Conservation (phyloP, 2,888 invertebrate genomes). For the Yponomeuta sedellus region DNA sequence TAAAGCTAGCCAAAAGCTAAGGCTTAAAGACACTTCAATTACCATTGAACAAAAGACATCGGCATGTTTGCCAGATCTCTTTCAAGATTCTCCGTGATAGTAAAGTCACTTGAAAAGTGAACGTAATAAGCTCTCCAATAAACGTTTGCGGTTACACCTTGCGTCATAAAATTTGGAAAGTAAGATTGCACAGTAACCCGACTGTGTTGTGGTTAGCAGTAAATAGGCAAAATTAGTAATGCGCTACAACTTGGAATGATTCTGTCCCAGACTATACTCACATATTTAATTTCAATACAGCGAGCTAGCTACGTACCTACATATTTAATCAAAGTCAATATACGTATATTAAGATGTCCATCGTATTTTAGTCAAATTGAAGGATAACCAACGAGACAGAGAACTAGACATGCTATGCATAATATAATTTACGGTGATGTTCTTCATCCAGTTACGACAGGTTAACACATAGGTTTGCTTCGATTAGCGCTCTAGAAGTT, state of each 20-base stretch:
- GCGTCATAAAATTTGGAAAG: constrained; percentile 1
- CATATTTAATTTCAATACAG: neutral
- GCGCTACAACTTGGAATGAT: neutral
- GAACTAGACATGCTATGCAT: neutral
- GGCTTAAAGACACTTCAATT: neutral
- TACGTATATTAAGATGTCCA: too few relatives aligned
- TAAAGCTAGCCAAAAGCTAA: too few relatives aligned
- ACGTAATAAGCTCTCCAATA: neutral
- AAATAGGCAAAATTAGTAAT: neutral
- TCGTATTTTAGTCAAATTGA: neutral
- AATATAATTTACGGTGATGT: neutral
- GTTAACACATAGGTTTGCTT: constrained; percentile 2
- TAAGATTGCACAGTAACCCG: neutral
- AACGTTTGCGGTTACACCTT: neutral
- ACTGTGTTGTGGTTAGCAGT: neutral
- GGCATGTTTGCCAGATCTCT: neutral
- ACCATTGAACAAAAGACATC: neutral
- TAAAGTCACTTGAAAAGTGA: neutral
- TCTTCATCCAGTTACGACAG: constrained; percentile 1
- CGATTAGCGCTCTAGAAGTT: constrained; percentile 6
- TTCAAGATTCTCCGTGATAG: neutral
- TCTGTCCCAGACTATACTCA: neutral
- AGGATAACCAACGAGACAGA: neutral
- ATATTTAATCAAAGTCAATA: too few relatives aligned
- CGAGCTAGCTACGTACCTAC: too few relatives aligned